phyloP scores from a whole-genome alignment of 37 sponge, comb jelly and placozoan species.

The Halichondria panicea region DNA sequence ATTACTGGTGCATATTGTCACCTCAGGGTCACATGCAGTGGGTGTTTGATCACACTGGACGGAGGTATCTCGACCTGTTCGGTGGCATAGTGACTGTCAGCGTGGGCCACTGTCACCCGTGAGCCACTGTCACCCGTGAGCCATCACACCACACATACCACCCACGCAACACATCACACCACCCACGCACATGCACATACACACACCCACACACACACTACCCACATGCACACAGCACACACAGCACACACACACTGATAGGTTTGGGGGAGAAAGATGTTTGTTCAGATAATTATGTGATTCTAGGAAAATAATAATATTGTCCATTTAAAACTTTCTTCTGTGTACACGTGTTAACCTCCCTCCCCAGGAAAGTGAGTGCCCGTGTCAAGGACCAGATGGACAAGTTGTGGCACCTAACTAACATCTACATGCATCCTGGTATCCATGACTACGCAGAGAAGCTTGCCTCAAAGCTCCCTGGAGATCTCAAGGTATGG shows the following conservation, averaged over 20 bases:
- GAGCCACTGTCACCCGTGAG: conserved; percentile 17
- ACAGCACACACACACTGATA: neutral
- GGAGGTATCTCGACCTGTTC: conserved; percentile 88
- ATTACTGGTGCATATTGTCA: too few species aligned
- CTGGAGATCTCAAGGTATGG: conserved; percentile 72
- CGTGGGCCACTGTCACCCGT: conserved; percentile 96
- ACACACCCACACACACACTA: neutral
- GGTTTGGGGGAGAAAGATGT: neutral
- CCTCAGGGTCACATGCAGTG: conserved; percentile 90
- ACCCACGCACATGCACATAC: neutral
- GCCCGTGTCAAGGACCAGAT: conserved; percentile 58
- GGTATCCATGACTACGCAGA: conserved; percentile 79
- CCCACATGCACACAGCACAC: neutral
- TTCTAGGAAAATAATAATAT: too few species aligned
- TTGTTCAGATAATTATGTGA: too few species aligned
- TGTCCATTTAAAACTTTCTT: too few species aligned
- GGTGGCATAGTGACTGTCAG: conserved; percentile 93
- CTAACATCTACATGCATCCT: conserved; percentile 89
- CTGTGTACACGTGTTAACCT: too few species aligned
- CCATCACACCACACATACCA: neutral
- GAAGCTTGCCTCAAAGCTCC: conserved; percentile 76
- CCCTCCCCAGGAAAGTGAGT: conserved; percentile 56
- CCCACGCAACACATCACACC: neutral
- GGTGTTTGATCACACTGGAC: conserved; percentile 85
- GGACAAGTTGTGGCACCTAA: conserved; percentile 85